These are phyloP conservation scores for Prionace glauca DNA, from an alignment of 2,797 vertebrate genomes.

Conservation along the genomic window DNA sequence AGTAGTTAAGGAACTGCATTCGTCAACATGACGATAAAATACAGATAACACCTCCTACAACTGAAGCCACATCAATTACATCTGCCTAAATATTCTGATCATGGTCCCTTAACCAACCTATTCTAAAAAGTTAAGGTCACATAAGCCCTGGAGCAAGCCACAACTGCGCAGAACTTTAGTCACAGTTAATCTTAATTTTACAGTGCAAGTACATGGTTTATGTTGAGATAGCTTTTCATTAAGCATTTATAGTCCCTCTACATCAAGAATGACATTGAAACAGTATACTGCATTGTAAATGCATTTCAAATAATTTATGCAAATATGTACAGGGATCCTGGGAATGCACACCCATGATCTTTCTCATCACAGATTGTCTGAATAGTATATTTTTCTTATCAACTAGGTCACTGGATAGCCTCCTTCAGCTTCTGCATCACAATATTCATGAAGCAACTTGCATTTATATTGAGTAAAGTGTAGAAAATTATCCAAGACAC, in stretches of 20 bases:
- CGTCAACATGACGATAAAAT: background rate
- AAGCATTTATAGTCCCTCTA: background rate
- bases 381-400: background rate
- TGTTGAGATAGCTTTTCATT: background rate
- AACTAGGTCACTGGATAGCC: background rate
- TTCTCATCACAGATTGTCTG: background rate
- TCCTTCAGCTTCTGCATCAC: background rate
- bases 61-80: background rate
- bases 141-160: background rate
- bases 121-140: background rate
- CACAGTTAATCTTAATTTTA: conserved; percentile 3
- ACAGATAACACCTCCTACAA: background rate
- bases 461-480: background rate
- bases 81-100: conserved; percentile 14
- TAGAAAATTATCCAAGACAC: background rate
- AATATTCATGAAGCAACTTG: background rate
- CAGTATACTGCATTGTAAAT: background rate
- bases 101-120: background rate
- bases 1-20: background rate
- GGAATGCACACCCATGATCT: background rate
- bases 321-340: background rate
- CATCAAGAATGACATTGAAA: background rate
- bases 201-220: background rate
- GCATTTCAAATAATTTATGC: background rate
- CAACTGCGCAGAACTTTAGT: background rate